A percentile compares a stretch with the other conserved stretches of the same genome.
Evolutionary conservation across 1,140 invertebrate species (phyloP).

Genomic region (Atta cephalotes): DNA sequence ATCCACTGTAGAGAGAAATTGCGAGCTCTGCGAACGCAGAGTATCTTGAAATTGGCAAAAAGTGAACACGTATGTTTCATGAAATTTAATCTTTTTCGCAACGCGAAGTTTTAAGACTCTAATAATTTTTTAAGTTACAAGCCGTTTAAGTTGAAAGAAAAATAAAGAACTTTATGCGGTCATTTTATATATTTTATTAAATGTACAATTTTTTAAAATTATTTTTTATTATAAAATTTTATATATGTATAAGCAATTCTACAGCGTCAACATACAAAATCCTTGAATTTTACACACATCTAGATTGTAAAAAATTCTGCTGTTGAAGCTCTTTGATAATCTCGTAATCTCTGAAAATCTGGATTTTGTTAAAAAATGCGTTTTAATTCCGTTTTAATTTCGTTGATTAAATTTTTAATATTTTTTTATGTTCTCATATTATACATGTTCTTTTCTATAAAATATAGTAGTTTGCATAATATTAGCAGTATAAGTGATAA

Average conservation of each 20-base stretch:
- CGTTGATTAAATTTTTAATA: slow-evolving; percentile 25
- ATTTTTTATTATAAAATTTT: background rate
- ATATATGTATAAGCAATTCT: background rate
- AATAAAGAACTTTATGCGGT: background rate
- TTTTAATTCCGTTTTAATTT: slow-evolving; percentile 16
- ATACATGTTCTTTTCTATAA: background rate
- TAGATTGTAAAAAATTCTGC: background rate
- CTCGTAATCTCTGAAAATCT: background rate
- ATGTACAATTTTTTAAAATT: background rate
- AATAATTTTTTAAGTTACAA: background rate
- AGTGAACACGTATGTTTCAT: background rate
- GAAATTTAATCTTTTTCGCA: background rate
- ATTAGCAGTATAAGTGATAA: background rate
- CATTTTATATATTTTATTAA: background rate
- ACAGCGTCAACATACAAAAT: background rate
- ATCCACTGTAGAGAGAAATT: slow-evolving; percentile 3
- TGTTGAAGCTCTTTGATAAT: background rate
- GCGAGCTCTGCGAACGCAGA: background rate
- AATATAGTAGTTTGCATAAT: background rate
- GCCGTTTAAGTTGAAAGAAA: background rate
- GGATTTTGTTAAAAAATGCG: background rate
- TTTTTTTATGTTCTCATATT: background rate
- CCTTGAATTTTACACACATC: background rate
- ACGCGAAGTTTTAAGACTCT: background rate
- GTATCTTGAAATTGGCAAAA: background rate